Conservation (phyloP, 2,113 vertebrate species). For the Mobula birostris region DNA sequence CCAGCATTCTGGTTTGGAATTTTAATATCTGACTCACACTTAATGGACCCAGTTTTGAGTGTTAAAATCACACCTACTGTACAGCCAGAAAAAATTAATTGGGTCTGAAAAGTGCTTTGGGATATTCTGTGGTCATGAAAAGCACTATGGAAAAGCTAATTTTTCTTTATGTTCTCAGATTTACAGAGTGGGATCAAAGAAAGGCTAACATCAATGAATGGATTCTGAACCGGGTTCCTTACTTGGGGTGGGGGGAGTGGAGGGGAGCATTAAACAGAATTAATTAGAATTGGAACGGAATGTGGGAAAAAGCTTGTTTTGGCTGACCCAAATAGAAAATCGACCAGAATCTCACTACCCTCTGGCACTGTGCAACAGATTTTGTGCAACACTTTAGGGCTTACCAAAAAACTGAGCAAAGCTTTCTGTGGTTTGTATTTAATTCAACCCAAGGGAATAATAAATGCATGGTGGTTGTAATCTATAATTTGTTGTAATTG, state of each 20-base stretch:
- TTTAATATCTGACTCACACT: background rate
- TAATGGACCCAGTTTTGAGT: background rate
- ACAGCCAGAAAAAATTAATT: background rate
- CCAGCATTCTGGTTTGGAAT: background rate
- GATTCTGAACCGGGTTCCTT: background rate
- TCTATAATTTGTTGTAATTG: slow-evolving; percentile 32
- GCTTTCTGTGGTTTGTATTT: background rate
- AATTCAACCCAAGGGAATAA: slow-evolving; percentile 24
- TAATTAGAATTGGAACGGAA: too few species aligned
- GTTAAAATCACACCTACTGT: background rate
- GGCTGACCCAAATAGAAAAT: background rate
- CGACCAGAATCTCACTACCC: background rate
- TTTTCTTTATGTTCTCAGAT: background rate
- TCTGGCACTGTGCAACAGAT: background rate
- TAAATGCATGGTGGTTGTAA: background rate
- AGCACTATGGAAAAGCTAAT: background rate
- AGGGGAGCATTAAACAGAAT: background rate
- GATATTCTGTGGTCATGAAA: background rate
- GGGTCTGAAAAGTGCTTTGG: background rate
- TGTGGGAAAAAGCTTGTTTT: background rate
- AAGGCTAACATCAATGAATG: background rate
- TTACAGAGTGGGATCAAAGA: too few species aligned
- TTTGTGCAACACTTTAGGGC: background rate
- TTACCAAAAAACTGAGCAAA: slow-evolving; percentile 1
- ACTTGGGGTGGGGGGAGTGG: background rate